Conservation (phyloP, 2,797 vertebrate species). For the Masticophis lateralis region DNA sequence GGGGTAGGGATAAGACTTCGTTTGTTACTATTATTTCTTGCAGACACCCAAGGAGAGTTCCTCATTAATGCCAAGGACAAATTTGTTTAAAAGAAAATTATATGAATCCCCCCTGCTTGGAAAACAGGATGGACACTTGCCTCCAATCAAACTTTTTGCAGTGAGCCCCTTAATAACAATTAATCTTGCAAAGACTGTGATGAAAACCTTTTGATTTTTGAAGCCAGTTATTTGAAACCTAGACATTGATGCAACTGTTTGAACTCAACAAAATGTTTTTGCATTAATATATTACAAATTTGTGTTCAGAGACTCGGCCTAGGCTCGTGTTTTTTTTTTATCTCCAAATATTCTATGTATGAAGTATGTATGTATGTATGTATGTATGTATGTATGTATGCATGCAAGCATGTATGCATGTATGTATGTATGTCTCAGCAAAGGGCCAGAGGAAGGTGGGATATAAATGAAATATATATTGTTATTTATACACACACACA, state of each 20-base stretch:
- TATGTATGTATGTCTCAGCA: not conserved
- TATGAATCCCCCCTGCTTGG: constrained; percentile 47
- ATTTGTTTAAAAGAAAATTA: constrained; percentile 65
- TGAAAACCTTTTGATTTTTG: constrained; percentile 14
- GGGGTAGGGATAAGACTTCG: constrained; percentile 55
- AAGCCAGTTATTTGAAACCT: not conserved
- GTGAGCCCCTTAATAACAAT: not conserved
- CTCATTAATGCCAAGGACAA: constrained; percentile 81
- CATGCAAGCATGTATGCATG: too few relatives aligned
- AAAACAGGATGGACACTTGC: constrained; percentile 51
- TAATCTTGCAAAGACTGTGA: not conserved
- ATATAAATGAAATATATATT: not conserved
- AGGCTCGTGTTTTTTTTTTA: not conserved
- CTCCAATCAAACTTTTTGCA: constrained; percentile 35
- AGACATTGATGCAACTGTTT: not conserved
- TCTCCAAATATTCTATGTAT: not conserved
- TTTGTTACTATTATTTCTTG: constrained; percentile 78
- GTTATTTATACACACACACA: too few relatives aligned
- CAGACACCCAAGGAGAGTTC: constrained; percentile 80
- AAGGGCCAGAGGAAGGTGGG: not conserved
- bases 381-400: too few relatives aligned
- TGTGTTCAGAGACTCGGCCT: not conserved
- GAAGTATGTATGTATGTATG: not conserved
- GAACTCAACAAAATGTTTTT: not conserved
- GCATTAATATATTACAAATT: constrained; percentile 11